Evolutionary conservation across 64 coral and sea anemone genomes (phyloP).

Genomic region (Montipora cactus): DNA sequence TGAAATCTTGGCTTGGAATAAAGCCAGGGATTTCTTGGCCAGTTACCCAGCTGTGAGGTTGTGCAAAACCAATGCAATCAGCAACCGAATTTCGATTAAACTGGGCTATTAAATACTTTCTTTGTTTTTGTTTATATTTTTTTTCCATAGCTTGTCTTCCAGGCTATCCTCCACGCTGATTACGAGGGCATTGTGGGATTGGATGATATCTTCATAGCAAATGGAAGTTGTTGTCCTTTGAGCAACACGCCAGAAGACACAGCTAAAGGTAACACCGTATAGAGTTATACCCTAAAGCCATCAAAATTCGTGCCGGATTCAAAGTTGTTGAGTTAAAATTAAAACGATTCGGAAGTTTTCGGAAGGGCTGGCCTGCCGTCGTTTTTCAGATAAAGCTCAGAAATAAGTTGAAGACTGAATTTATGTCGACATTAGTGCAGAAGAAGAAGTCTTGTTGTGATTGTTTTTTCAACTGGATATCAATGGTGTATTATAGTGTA

Average conservation of each 20-base stretch:
- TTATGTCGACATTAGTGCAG: background rate
- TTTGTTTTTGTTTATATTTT: background rate
- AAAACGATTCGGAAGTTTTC: background rate
- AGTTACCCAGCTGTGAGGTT: too few species aligned
- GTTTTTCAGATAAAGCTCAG: background rate
- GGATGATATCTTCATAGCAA: constrained; percentile 22
- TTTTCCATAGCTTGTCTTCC: constrained; percentile 6
- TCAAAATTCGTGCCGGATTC: too few species aligned
- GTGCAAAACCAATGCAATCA: too few species aligned
- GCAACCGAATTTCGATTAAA: background rate
- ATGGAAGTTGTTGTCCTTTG: constrained; percentile 20
- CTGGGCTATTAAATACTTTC: background rate
- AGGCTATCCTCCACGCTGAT: background rate
- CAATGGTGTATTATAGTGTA: too few species aligned
- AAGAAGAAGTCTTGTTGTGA: background rate
- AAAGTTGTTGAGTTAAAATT: too few species aligned
- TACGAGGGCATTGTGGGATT: background rate
- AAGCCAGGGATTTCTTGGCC: too few species aligned
- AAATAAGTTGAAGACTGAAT: background rate
- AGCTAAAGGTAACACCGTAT: constrained; percentile 1
- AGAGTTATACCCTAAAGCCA: too few species aligned
- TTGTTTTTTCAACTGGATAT: too few species aligned
- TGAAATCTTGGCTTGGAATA: too few species aligned
- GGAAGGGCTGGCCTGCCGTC: background rate
- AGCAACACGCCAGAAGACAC: background rate